Conservation (phyloP, 92 coral and sea anemone species). For the Blastomussa wellsi region DNA sequence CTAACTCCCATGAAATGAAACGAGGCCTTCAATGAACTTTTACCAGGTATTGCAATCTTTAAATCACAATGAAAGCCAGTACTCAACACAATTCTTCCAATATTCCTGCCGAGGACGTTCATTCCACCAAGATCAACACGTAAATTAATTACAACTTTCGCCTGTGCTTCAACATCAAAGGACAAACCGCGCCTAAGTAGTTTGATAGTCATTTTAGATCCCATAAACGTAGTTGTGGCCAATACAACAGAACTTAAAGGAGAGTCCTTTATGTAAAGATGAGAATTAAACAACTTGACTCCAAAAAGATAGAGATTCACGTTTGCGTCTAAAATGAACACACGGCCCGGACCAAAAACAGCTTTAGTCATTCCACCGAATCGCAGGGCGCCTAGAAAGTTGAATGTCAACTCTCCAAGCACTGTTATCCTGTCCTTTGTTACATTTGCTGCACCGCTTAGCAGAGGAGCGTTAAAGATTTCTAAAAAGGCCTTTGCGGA, state of each 20-base stretch:
- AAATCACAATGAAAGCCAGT: constrained; percentile 57
- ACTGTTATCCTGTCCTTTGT: constrained; percentile 37
- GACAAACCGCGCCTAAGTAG: constrained; percentile 45
- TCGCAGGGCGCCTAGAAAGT: constrained; percentile 35
- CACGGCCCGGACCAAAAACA: constrained; percentile 25
- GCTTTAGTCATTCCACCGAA: constrained; percentile 45
- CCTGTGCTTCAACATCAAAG: constrained; percentile 47
- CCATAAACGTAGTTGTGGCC: constrained; percentile 62
- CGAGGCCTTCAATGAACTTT: constrained; percentile 43
- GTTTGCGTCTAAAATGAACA: constrained; percentile 43
- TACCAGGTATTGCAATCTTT: constrained; percentile 52
- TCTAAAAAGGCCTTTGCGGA: constrained; percentile 30
- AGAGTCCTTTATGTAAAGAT: constrained; percentile 39
- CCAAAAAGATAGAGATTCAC: constrained; percentile 47
- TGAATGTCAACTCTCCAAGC: constrained; percentile 45
- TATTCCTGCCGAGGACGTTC: constrained; percentile 33
- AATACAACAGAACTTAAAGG: constrained; percentile 26
- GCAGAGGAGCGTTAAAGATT: constrained; percentile 11
- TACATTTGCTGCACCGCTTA: constrained; percentile 46
- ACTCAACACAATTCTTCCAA: constrained; percentile 51
- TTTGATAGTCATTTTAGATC: constrained; percentile 41
- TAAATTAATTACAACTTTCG: constrained; percentile 16
- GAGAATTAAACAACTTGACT: constrained; percentile 19
- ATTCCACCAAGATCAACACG: constrained; percentile 53
- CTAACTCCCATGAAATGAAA: constrained; percentile 50